Evolutionary conservation across 2,113 vertebrate genomes (phyloP), one percentile per base, ranked within the genome.

Genomic region (Neodontobutis hainanensis): DNA sequence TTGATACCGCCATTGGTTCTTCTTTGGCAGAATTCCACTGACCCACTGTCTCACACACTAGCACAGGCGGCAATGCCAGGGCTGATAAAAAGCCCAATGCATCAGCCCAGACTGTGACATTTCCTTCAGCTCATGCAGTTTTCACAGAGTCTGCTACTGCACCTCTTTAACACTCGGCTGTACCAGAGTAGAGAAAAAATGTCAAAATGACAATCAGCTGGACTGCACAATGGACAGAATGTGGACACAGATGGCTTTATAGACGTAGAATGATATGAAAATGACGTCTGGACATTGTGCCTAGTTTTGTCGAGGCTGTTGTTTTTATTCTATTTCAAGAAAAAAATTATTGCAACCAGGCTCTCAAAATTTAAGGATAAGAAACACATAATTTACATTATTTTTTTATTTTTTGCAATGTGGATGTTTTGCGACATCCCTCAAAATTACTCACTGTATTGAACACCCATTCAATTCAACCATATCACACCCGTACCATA

Each of bases 61-160:
- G 66, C 55, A 65, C 7, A 19, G 11, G 64, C 59, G 6, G 44
- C 6, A 14, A 38, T 56, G 70, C 70, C 70, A 69, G 65, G 8
- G 0, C 27, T 61, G 63, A 76, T 76, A 64, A 76, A 73, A 15
- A 61, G 65, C 50, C 45, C 56, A n/a, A 62, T 46, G 27, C 69
- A 70, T 81, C 73, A 70, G 73, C 8, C 46, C 15, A 40, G 5
- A n/a, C 40, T n/a, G 6, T 63, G 61, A 69, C 61, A 57, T 16
- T 65, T 69, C 76, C 76, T 69, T 48, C 65, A 65, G 76, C 38
- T 5, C 7, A n/a, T 11, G 35, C 36, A 4, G n/a, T 35, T 35
- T 2, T 14, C 12, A 35, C 44, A 46, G 3, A 12, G 12, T 35
- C 52, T n/a, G 14, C 55, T 11, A n/a, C 55, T 5, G 36, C 55